Evolutionary conservation across 2,888 invertebrate genomes (phyloP).

Genomic region (Amblyteles armatorius): DNA sequence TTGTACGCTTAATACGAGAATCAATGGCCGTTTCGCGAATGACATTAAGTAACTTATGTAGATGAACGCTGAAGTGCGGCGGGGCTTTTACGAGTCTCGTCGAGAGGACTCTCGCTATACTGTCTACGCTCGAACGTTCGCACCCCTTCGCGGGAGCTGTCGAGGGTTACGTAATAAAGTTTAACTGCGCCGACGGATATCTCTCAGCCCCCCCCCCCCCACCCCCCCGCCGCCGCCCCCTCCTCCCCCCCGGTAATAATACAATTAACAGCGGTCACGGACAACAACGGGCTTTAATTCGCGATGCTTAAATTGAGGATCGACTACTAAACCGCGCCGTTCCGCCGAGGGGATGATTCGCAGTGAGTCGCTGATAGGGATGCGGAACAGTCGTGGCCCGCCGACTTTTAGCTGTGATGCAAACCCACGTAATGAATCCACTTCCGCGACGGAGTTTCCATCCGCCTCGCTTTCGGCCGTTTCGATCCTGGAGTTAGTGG

Average conservation of each 20-base stretch:
- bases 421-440: constrained; percentile 17
- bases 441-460: background rate
- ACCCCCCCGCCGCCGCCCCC: background rate
- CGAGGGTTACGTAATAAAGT: constrained; percentile 40
- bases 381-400: constrained; percentile 3
- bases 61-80: background rate
- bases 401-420: background rate
- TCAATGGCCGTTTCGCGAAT: background rate
- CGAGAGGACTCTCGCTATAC: background rate
- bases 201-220: background rate
- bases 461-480: constrained; percentile 9
- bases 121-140: background rate
- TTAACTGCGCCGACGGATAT: constrained; percentile 28
- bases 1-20: background rate
- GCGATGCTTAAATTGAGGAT: background rate
- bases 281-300: constrained; percentile 28
- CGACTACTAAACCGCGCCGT: background rate
- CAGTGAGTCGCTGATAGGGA: constrained; percentile 2
- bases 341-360: background rate
- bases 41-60: constrained; percentile 8
- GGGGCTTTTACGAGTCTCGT: constrained; percentile 16
- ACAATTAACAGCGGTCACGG: constrained; percentile 27
- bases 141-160: constrained; percentile 6
- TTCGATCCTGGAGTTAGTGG: background rate
- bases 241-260: constrained; percentile 10